Evolutionary conservation across 2,888 invertebrate species (phyloP), one percentile per base, ranked within the genome.

Genomic region (Marasmarcha lunaedactyla): DNA sequence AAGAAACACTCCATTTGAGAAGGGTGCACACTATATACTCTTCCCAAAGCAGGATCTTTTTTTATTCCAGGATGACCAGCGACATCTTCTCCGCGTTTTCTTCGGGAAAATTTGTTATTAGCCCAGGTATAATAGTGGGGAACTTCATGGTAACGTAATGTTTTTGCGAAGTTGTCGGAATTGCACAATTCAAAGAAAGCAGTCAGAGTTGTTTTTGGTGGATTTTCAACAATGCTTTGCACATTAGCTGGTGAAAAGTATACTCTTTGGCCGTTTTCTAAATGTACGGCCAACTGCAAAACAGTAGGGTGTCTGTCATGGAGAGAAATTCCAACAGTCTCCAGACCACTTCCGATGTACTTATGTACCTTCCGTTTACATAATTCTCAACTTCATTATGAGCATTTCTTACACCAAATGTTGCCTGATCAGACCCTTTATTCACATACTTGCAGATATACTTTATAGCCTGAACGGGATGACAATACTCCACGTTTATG

Each of bases 11-110:
- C 43, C 15, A 41, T 42, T 15, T 48, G 45, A 3, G 41, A 45
- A 12, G 50, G 51, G 50, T 60, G 54, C 9, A 52, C 42, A 4
- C 50, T 47, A 39, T 55, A 59, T 10, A 59, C 43, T 40, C 43
- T 35, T 2, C 43, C 43, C 1, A 43, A 2, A 7, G 15, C 43
- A 12, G 33, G 27, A 7, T 40, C 43, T 34, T 38, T 51, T 44
- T n/a, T 48, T 44, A 52, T 38, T 13, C 43, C 47, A 14, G 49
- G 44, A 41, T 44, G 45, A 13, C 46, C 50, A 36, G 39, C 43
- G 34, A 50, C 47, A n/a, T 43, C 37, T 15, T 42, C 34, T 11
- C 45, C 47, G 39, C 43, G 44, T 30, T 35, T 49, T 25, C 45
- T 41, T 40, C 44, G 37, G 11, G 41, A 14, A 33, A 44, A 47